Evolutionary conservation across 2,113 vertebrate genomes (phyloP), one percentile per base, ranked within the genome.

Genomic region (rat (Rattus norvegicus)): DNA sequence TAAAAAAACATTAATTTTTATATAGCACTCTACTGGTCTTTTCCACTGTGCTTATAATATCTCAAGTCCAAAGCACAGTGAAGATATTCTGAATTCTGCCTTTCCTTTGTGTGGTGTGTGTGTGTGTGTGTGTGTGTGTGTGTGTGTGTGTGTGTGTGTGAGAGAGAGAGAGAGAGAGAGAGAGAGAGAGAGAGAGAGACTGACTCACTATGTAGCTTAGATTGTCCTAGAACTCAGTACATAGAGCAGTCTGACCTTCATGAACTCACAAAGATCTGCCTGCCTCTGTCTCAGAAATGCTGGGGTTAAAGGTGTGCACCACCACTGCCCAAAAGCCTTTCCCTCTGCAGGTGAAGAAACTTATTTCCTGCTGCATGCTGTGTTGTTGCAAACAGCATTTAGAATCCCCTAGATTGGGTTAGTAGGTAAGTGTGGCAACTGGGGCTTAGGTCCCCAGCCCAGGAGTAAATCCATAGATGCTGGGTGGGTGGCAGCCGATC

Each of bases 261-360:
- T n/a, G 36, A 70, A 36, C 33, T 70, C 33, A n/a, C 33, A n/a
- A 19, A n/a, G 69, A 70, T 70, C 33, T n/a, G 69, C 69, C 36
- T 17, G 33, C 30, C 67, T 70, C 30, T 36, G 33, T 36, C 33
- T 70, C 5, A 2, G 13, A 70, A 70, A 30, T 70, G 30, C 69
- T n/a, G 33, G 33, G 69, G 36, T 28, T 65, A 65, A 65, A 26
- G 7, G 9, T 11, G 8, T 65, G 63, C 63, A 28, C 26, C 24
- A 28, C 63, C 7, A 9, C 63, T 19, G 1, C 63, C 63, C 63
- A 65, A 26, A 65, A 65, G 63, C 63, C 65, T 72, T 73, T 20
- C 70, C 19, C 24, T 94, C 49, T 90, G 69, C 5, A 93, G 7
- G 10, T 61, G 28, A n/a, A 95, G 88, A 94, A 94, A 86, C 3